A percentile compares a stretch with the other conserved stretches of the same genome.
Conservation (phyloP, 2,888 invertebrate species). For the Lymantria monacha region DNA sequence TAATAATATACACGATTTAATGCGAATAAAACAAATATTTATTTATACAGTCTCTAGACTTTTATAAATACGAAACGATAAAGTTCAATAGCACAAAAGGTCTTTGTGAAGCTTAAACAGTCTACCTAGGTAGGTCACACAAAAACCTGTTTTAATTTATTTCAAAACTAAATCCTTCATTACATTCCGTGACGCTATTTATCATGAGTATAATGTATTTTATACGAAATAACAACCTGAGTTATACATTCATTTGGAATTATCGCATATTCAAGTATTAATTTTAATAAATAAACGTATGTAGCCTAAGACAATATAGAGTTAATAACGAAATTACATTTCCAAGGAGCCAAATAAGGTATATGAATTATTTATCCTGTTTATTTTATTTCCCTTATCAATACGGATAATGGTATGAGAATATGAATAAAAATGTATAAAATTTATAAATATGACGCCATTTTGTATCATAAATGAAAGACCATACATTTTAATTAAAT, state of each 20-base stretch:
- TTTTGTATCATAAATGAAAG: not conserved
- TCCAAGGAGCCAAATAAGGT: not conserved
- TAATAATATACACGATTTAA: not conserved
- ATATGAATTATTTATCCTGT: too few relatives aligned
- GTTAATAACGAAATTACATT: not conserved
- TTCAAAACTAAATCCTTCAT: too few relatives aligned
- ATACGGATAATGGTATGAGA: not conserved
- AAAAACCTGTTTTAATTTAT: slow-evolving; percentile 17
- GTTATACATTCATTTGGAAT: too few relatives aligned
- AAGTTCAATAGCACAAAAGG: slow-evolving; percentile 29
- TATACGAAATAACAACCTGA: too few relatives aligned
- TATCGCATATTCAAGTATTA: too few relatives aligned
- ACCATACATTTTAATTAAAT: not conserved
- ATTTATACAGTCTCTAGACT: not conserved
- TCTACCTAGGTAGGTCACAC: slow-evolving; percentile 17
- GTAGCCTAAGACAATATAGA: too few relatives aligned
- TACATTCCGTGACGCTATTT: too few relatives aligned
- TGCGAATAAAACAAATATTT: not conserved
- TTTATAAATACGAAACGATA: slow-evolving; percentile 1
- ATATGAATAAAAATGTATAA: not conserved
- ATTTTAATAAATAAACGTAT: too few relatives aligned
- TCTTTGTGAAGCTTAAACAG: slow-evolving; percentile 18
- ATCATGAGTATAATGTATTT: too few relatives aligned
- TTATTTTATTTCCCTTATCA: not conserved
- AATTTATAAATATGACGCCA: not conserved